These are phyloP conservation scores for Coccyzus lansbergi DNA, from an alignment of 2,797 vertebrate species.

Conservation along the genomic window DNA sequence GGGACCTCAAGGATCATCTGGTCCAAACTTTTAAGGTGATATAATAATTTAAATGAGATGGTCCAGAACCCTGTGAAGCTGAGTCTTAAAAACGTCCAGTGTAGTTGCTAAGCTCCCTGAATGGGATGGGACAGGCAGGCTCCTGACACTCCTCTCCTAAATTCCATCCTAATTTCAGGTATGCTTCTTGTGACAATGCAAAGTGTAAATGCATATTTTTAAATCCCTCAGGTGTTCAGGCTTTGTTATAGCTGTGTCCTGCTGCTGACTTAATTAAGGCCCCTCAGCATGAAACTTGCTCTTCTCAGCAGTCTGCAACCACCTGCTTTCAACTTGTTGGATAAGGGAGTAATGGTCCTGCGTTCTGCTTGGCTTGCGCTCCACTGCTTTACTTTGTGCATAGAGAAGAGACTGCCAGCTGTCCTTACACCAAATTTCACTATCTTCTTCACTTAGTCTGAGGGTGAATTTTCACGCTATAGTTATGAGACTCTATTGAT, in stretches of 20 bases:
- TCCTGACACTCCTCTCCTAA: not conserved
- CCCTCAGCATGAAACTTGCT: not conserved
- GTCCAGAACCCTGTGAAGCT: too few relatives aligned
- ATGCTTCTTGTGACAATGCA: not conserved
- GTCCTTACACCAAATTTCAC: not conserved
- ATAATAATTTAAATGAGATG: too few relatives aligned
- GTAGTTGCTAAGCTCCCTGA: not conserved
- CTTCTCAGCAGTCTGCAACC: not conserved
- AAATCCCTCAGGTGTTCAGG: not conserved
- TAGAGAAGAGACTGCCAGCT: not conserved
- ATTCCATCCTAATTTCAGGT: not conserved
- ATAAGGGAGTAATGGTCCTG: not conserved
- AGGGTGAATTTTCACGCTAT: not conserved
- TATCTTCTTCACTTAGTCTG: not conserved
- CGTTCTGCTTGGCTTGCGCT: not conserved
- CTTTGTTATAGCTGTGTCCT: not conserved
- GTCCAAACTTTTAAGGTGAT: too few relatives aligned
- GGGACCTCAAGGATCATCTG: too few relatives aligned
- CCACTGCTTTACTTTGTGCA: not conserved
- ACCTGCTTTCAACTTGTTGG: accelerated
- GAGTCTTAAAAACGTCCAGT: too few relatives aligned
- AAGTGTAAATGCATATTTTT: not conserved
- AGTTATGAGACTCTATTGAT: not conserved
- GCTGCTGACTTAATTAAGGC: slow-evolving; percentile 17
- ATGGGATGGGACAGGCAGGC: not conserved